phyloP scores from a whole-genome alignment of 1,140 invertebrate species.

The Temnothorax longispinosus region DNA sequence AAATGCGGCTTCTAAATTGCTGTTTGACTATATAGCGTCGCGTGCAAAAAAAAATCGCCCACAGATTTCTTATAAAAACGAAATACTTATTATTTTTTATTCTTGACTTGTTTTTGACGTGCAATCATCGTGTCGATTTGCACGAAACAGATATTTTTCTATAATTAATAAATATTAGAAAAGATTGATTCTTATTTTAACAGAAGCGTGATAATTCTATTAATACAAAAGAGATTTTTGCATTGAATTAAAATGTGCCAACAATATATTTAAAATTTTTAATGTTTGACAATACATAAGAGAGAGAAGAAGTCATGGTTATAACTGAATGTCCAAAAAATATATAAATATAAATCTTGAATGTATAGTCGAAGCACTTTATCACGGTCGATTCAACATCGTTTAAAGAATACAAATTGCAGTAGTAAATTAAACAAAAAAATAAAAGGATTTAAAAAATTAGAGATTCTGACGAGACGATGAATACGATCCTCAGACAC shows the following conservation, averaged over 20 bases:
- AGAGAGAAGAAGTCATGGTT: neutral
- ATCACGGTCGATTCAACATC: neutral
- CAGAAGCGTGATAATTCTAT: neutral
- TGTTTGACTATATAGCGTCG: neutral
- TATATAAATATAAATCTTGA: neutral
- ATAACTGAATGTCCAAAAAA: neutral
- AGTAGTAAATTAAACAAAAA: neutral
- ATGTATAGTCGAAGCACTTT: neutral
- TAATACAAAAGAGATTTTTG: neutral
- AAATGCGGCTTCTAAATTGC: neutral
- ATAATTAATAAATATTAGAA: neutral
- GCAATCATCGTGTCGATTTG: neutral
- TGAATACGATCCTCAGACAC: constrained; percentile 13
- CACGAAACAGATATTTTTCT: neutral
- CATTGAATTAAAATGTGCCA: constrained; percentile 7
- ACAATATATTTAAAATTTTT: neutral
- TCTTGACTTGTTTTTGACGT: neutral
- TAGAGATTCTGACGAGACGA: constrained; percentile 1
- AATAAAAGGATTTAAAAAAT: neutral
- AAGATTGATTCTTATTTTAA: neutral
- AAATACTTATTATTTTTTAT: neutral
- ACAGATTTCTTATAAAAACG: neutral
- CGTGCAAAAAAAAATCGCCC: neutral
- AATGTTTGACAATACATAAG: constrained; percentile 27
- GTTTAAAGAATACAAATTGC: neutral